These are phyloP conservation scores for Calliopsis andreniformis DNA, from an alignment of 1,140 invertebrate species.

Conservation along the genomic window DNA sequence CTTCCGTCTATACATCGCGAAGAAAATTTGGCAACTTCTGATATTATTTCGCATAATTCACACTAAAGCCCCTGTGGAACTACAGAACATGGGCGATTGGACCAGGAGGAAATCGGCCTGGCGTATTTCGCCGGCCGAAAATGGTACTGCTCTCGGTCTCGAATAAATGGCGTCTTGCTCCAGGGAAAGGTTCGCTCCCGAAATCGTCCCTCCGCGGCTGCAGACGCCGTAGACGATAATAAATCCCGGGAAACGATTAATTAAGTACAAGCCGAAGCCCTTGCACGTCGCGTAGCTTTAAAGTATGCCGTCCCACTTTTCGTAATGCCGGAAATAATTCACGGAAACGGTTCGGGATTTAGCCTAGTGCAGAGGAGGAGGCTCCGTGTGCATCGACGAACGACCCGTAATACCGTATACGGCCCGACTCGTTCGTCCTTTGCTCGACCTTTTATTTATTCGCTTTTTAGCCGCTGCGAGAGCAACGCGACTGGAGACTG, in stretches of 20 bases:
- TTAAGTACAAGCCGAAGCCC: conserved; percentile 57
- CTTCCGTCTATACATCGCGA: not conserved
- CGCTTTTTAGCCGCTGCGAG: conserved; percentile 34
- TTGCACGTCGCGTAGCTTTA: conserved; percentile 47
- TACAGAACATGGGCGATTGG: not conserved
- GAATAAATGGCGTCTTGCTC: conserved; percentile 54
- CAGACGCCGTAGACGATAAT: conserved; percentile 54
- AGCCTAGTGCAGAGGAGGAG: conserved; percentile 8
- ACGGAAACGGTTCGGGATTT: conserved; percentile 65
- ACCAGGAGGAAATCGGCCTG: not conserved
- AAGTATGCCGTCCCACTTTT: conserved; percentile 65
- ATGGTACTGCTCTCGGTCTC: conserved; percentile 24
- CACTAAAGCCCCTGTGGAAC: not conserved
- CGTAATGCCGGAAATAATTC: conserved; percentile 66
- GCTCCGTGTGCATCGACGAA: conserved; percentile 49
- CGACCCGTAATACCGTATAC: conserved; percentile 33
- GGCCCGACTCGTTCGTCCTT: conserved; percentile 30
- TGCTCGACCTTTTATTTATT: conserved; percentile 47
- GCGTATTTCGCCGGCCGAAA: conserved; percentile 17
- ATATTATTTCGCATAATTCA: conserved; percentile 63
- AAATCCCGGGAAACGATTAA: conserved; percentile 62
- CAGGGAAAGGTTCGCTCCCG: conserved; percentile 33
- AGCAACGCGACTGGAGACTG: conserved; percentile 24
- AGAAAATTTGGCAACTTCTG: conserved; percentile 12
- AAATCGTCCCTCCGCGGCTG: conserved; percentile 14